Base-by-base conservation (phyloP, 2,797 vertebrate species). In the Myotis myotis region DNA sequence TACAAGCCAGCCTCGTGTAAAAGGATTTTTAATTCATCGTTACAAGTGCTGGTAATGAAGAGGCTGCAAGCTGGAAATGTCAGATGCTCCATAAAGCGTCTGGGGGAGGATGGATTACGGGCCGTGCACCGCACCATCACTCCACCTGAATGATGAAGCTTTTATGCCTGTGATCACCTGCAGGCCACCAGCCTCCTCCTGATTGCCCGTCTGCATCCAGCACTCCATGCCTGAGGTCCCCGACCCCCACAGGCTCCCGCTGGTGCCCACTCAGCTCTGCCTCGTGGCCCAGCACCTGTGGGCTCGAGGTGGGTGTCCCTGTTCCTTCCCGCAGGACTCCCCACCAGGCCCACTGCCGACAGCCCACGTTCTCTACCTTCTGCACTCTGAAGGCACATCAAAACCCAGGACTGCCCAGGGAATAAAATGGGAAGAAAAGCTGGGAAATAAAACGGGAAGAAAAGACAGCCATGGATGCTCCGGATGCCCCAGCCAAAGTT, bases 31-130 rank as follows among this genome's bases (percentile, higher is more conserved):
- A 98, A 98, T 97, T 97, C 97, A 96, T 97, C 57, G 38, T 96
- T 98, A 97, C 98, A 97, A 98, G 98, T 28, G 68, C 95, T 47
- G 91, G 95, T 98, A 97, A 98, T 96, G 98, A 98, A 98, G 97
- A 98, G 97, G 97, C 97, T 83, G 97, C 86, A 83, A 74, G 90
- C 93, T 97, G 97, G 75, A 98, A 97, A 96, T 96, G 97, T 97
- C 98, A 98, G 97, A 86, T 89, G 96, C 96, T 97, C 97, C 97
- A 97, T 96, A 97, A 98, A 97, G 96, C 93, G 41, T 71, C 36
- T 5, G 78, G 2, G 74, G 44, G 57, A 89, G 96, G 97, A 97
- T 96, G 98, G 95, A 97, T 96, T 96, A 25, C 84, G 12, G 91
- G 22, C 2, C 38, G 22, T 53, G n/a, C 12, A 0, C 81, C 2